Evolutionary conservation across 2,888 invertebrate genomes (phyloP), one percentile per base, ranked within the genome.

Genomic region (Pogonocherus hispidulus): DNA sequence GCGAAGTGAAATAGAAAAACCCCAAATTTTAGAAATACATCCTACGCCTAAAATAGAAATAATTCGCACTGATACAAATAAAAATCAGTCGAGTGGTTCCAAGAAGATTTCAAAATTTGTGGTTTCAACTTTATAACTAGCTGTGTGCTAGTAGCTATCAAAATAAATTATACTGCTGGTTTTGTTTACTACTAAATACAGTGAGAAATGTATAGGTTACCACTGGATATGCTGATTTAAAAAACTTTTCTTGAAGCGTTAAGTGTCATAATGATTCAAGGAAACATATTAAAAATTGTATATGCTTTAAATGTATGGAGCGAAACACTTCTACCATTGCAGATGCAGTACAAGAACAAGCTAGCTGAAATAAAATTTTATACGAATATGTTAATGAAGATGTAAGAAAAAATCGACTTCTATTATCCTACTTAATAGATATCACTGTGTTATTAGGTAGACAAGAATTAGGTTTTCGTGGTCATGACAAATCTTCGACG

Each of bases 391-490:
- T n/a, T 47, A 60, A 49, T 60, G 23, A 47, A 49, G 49, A 49
- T 27, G 41, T 60, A 27, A 11, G 47, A 20, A 46, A 60, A 27
- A 60, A 60, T 47, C n/a, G n/a, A 35, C 47, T 23, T 46, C n/a
- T n/a, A n/a, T n/a, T 44, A 47, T 44, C 56, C 55, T 35, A 51
- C 37, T 41, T 66, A 47, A 66, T 65, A 18, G 37, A 65, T 60
- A 44, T 60, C 9, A 60, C 57, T n/a, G n/a, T n/a, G n/a, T n/a
- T n/a, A n/a, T n/a, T n/a, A 2, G 37, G 51, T 18, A 66, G 6
- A 14, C 66, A 66, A 54, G 60, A 66, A 56, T 32, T 65, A 37
- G 46, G 57, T 49, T 65, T 65, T 22, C 41, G 65, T 14, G n/a
- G n/a, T n/a, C n/a, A n/a, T n/a, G n/a, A n/a, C n/a, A n/a, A n/a